Evolutionary conservation across 2,888 invertebrate species (phyloP), one percentile per base, ranked within the genome.

Genomic region (Zhuqinia jingwanae): DNA sequence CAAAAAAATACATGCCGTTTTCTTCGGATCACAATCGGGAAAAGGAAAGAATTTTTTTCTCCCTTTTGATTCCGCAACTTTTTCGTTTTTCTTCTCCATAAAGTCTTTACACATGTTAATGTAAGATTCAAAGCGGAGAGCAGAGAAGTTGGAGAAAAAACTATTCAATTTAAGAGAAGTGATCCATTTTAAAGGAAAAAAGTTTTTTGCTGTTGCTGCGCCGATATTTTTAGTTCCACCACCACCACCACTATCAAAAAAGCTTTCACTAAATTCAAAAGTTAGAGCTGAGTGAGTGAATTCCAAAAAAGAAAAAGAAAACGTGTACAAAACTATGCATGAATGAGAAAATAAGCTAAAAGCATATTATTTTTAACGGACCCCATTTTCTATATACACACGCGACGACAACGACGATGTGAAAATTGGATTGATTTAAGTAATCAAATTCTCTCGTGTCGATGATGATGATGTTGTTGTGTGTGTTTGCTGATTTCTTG

Each of bases 351-450:
- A 47, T 47, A n/a, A 50, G 47, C 30, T 45, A 53, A 53, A 76
- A 53, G 20, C 42, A 56, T 36, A 68, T 68, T 42, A 58, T 77
- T 77, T 77, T 77, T 45, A 58, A 45, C 65, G 65, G 42, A 25
- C n/a, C n/a, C n/a, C n/a, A n/a, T n/a, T n/a, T n/a, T n/a, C n/a
- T n/a, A n/a, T n/a, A n/a, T n/a, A n/a, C n/a, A n/a, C n/a, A n/a
- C n/a, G n/a, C 65, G n/a, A 20, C 27, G 2, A 3, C 53, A 27
- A 25, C 17, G 10, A 68, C 20, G 65, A 68, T 20, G 65, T 68
- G 65, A 42, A 68, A 68, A 68, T 68, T 68, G 65, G 42, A 68
- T 68, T 68, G 65, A 68, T 68, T 68, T 68, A 68, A 68, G 65
- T 68, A 68, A 68, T 68, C 65, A 42, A 77, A 77, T 60, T 58